A percentile compares a stretch with the other conserved stretches of the same genome.
phyloP scores from a whole-genome alignment of 2,113 vertebrate genomes.

The Aphelocoma coerulescens region DNA sequence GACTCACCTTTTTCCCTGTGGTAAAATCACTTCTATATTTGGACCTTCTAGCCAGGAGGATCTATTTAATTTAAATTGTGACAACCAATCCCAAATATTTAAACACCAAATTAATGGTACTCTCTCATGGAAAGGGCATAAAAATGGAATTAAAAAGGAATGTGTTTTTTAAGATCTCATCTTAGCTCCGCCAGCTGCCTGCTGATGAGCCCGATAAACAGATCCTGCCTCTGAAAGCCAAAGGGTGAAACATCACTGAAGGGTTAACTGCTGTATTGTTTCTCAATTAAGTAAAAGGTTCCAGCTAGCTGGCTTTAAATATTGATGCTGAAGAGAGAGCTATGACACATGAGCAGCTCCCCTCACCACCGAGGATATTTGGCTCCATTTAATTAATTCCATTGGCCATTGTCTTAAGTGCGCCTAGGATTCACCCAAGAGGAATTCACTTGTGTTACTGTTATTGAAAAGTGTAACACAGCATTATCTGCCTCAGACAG shows the following conservation, averaged over 20 bases:
- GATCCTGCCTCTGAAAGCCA: not conserved
- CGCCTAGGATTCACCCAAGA: constrained; percentile 54
- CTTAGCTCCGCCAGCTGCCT: constrained; percentile 62
- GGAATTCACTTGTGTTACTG: constrained; percentile 29
- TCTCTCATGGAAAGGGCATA: constrained; percentile 9
- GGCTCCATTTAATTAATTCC: constrained; percentile 62
- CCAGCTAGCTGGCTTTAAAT: constrained; percentile 51
- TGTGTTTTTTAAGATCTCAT: constrained; percentile 29
- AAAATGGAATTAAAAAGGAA: constrained; percentile 53
- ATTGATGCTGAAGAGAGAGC: constrained; percentile 27
- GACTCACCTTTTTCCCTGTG: constrained; percentile 15
- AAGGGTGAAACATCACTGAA: not conserved
- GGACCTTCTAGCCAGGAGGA: constrained; percentile 48
- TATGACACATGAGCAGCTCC: constrained; percentile 17
- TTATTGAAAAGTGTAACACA: constrained; percentile 62
- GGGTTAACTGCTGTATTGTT: constrained; percentile 48
- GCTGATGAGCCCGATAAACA: constrained; percentile 25
- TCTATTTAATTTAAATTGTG: constrained; percentile 59
- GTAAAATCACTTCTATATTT: constrained; percentile 62
- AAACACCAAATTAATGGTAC: constrained; percentile 28
- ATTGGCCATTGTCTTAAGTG: constrained; percentile 61
- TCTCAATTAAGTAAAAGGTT: constrained; percentile 53
- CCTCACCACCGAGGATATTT: constrained; percentile 41
- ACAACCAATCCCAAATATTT: constrained; percentile 23
- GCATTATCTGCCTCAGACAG: constrained; percentile 67